Evolutionary conservation across 2,888 invertebrate genomes (phyloP).

Genomic region (Lysandra bellargus): DNA sequence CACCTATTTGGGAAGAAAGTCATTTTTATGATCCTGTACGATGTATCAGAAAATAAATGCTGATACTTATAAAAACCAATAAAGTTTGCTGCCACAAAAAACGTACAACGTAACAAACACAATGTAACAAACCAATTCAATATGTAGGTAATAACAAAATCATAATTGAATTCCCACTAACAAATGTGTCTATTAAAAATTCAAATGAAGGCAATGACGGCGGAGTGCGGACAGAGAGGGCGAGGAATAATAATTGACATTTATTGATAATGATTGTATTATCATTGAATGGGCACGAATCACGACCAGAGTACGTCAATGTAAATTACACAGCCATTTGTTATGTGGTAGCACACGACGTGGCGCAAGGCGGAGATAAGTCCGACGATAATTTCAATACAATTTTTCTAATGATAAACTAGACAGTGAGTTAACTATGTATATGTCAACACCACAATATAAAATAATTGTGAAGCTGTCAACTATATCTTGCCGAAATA

Average conservation of each 20-base stretch:
- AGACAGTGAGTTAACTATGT: neutral
- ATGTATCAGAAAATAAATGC: neutral
- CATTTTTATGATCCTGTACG: neutral
- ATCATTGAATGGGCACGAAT: conserved; percentile 32
- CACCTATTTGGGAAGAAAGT: no score
- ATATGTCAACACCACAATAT: neutral
- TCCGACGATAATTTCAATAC: neutral
- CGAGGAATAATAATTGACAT: conserved; percentile 37
- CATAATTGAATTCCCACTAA: conserved; percentile 20
- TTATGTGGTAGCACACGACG: conserved; percentile 1
- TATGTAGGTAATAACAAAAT: neutral
- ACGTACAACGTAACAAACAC: neutral
- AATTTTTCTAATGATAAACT: neutral
- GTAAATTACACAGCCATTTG: conserved; percentile 26
- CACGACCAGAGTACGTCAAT: conserved; percentile 24
- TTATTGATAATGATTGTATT: conserved; percentile 38
- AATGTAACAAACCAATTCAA: neutral
- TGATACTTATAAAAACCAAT: neutral
- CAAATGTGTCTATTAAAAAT: conserved; percentile 27
- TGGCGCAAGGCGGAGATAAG: neutral
- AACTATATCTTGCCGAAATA: neutral
- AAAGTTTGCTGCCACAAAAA: neutral
- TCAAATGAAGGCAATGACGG: conserved; percentile 19
- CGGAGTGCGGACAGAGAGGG: neutral
- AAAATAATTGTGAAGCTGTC: neutral